Percentiles rank a stretch among this genome's conserved stretches.
Evolutionary conservation across 2,888 invertebrate genomes (phyloP).

Genomic region (Cephus rjabovi): DNA sequence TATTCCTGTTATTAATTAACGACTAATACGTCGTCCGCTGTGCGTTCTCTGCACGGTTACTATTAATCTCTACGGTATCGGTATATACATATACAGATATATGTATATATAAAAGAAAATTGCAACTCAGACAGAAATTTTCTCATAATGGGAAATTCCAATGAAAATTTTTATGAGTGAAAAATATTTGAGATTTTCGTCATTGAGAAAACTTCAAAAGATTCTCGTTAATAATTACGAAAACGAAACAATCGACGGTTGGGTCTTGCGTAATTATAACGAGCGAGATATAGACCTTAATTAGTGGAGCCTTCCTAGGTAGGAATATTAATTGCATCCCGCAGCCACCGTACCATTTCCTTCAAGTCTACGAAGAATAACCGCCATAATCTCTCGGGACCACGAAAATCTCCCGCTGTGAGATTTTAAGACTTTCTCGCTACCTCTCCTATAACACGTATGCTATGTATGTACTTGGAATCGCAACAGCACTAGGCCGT

Average conservation of each 20-base stretch:
- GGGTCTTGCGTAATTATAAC: neutral
- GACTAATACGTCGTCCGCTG: slow-evolving; percentile 32
- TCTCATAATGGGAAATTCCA: neutral
- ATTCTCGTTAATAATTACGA: no score
- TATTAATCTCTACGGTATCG: neutral
- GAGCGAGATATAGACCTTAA: slow-evolving; percentile 22
- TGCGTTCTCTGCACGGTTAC: neutral
- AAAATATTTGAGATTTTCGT: neutral
- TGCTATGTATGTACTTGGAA: neutral
- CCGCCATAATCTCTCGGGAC: neutral
- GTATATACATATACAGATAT: neutral
- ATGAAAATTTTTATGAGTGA: neutral
- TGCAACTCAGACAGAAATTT: neutral
- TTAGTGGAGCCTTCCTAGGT: slow-evolving; percentile 44
- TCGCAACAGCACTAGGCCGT: neutral
- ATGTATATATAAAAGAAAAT: neutral
- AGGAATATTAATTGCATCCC: slow-evolving; percentile 44
- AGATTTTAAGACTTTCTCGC: neutral
- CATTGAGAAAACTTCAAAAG: no score
- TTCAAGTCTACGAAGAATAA: neutral
- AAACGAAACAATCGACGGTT: neutral
- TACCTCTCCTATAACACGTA: neutral
- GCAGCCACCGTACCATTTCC: neutral
- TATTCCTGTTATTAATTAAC: slow-evolving; percentile 41
- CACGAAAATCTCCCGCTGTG: neutral